phyloP scores from a whole-genome alignment of 2,888 invertebrate species.

The Isotomurus palustris region DNA sequence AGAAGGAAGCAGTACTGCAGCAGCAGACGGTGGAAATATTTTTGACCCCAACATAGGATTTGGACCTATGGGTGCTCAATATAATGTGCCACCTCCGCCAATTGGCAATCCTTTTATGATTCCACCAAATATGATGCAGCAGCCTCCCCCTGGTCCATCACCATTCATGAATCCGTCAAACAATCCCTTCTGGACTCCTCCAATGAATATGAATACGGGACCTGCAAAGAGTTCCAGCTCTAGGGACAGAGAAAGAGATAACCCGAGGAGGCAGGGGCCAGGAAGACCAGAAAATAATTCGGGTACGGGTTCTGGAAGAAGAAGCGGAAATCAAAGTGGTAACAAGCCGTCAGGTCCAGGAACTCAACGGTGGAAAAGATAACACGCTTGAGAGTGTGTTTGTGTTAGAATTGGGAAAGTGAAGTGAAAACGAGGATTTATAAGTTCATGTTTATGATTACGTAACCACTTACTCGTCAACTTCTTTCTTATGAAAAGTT shows the following conservation, averaged over 20 bases:
- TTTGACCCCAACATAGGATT: slow-evolving; percentile 45
- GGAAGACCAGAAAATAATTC: background rate
- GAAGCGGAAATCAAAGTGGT: slow-evolving; percentile 17
- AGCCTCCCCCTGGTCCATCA: slow-evolving; percentile 28
- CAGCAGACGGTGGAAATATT: slow-evolving; percentile 29
- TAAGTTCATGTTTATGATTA: too few relatives aligned
- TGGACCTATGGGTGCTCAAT: slow-evolving; percentile 27
- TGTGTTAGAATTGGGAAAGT: too few relatives aligned
- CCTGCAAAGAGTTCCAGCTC: too few relatives aligned
- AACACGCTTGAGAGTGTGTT: too few relatives aligned
- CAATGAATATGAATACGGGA: slow-evolving; percentile 27
- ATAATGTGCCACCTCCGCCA: slow-evolving; percentile 14
- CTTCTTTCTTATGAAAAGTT: too few relatives aligned
- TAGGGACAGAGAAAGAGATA: too few relatives aligned
- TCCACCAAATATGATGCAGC: background rate
- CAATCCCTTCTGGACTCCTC: slow-evolving; percentile 42
- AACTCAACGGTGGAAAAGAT: slow-evolving; percentile 31
- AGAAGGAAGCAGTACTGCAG: background rate
- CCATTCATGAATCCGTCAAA: slow-evolving; percentile 38
- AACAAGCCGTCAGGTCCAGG: slow-evolving; percentile 6
- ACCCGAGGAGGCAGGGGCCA: background rate
- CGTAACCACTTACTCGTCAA: too few relatives aligned
- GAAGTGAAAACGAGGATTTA: too few relatives aligned
- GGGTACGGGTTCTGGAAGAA: slow-evolving; percentile 3
- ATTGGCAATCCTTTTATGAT: slow-evolving; percentile 19